phyloP scores from a whole-genome alignment of 92 coral and sea anemone genomes.

The Bergia puertoricense region DNA sequence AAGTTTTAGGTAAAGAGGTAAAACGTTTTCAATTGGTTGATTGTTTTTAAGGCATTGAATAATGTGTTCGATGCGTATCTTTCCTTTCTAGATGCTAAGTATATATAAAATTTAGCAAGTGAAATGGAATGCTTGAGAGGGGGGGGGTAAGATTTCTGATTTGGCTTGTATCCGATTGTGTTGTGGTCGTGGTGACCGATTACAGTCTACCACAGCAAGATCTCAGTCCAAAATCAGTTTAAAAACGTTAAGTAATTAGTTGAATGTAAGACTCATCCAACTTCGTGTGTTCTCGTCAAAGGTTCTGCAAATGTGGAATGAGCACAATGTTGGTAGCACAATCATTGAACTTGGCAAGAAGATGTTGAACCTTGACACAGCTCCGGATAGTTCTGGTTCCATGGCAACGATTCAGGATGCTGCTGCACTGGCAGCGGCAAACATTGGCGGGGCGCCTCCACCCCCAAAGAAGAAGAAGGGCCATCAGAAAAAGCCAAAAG shows the following conservation, averaged over 20 bases:
- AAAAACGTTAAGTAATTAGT: neutral
- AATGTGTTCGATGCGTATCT: too few relatives aligned
- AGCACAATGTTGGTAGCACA: conserved; percentile 74
- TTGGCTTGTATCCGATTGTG: too few relatives aligned
- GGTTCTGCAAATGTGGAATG: conserved; percentile 82
- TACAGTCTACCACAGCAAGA: too few relatives aligned
- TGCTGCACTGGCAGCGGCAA: conserved; percentile 79
- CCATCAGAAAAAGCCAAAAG: conserved; percentile 59
- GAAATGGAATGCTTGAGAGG: too few relatives aligned
- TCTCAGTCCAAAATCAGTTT: too few relatives aligned
- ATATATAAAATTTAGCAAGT: too few relatives aligned
- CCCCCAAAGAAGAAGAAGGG: conserved; percentile 74
- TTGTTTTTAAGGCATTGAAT: too few relatives aligned
- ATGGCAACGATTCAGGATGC: conserved; percentile 80
- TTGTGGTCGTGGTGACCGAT: too few relatives aligned
- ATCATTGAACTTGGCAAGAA: conserved; percentile 88
- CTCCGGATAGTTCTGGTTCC: conserved; percentile 85
- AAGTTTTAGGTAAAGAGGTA: too few relatives aligned
- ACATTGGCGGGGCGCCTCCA: conserved; percentile 69
- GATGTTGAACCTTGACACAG: conserved; percentile 83
- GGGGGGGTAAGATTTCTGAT: too few relatives aligned
- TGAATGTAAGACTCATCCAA: neutral
- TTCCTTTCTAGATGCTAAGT: too few relatives aligned
- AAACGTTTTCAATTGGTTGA: too few relatives aligned
- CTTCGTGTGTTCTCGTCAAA: conserved; percentile 12